These are phyloP conservation scores for Equus przewalskii DNA, from an alignment of 2,113 vertebrate species.

Conservation along the genomic window DNA sequence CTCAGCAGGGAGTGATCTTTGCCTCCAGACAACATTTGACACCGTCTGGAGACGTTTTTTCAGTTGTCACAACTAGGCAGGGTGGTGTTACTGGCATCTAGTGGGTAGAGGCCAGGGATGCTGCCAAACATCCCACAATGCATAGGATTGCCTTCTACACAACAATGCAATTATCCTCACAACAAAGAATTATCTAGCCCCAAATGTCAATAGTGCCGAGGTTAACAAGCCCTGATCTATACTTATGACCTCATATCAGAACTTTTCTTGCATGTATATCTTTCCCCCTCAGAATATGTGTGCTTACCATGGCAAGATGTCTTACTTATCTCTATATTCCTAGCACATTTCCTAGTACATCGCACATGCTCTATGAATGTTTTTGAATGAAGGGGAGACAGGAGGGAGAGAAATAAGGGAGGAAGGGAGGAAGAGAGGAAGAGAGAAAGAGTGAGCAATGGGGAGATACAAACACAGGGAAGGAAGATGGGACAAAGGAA, in stretches of 20 bases:
- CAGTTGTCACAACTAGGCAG: neutral
- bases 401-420: neutral
- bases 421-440: neutral
- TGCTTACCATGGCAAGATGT: neutral
- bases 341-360: neutral
- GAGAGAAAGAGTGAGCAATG: neutral
- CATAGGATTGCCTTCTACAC: neutral
- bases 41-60: neutral
- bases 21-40: neutral
- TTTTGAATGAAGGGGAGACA: conserved; percentile 2
- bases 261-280: neutral
- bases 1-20: neutral
- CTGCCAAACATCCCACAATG: neutral
- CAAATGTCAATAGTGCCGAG: neutral
- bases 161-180: neutral
- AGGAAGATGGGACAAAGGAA: neutral
- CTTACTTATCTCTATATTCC: neutral
- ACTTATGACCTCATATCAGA: neutral
- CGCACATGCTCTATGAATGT: neutral
- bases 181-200: neutral
- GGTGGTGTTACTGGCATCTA: neutral
- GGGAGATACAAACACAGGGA: neutral
- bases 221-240: neutral
- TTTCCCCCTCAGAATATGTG: neutral
- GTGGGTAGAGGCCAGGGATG: neutral